Evolutionary conservation across 2,888 invertebrate genomes (phyloP), one percentile per base, ranked within the genome.

Genomic region (Aelia acuminata): DNA sequence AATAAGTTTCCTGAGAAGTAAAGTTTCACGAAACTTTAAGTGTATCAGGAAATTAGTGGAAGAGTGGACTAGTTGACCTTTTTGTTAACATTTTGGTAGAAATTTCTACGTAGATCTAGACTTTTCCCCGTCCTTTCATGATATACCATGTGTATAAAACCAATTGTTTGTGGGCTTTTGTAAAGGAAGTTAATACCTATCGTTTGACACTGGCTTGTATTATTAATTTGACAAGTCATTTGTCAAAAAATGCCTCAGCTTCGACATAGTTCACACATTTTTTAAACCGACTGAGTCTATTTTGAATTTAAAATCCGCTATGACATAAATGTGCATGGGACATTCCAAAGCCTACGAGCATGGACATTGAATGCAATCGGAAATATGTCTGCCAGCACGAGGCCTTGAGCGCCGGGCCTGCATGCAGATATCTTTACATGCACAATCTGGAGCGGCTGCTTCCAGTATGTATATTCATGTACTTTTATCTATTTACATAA

Each of bases 401-500:
- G 80, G 13, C 80, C 80, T 80, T 80, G 80, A 15, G 3, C 11
- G 80, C 43, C 80, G 80, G 22, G 43, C 43, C 80, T 75, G 20
- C 7, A n/a, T 26, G 22, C 18, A 3, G 15, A 35, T 75, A 43
- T 75, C 22, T 22, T 43, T 80, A 80, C 80, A 43, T 80, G 7
- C 57, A 26, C 26, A 15, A 57, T 57, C 57, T 57, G 15, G 57
- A 57, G 26, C 80, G 1, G 11, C 80, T 80, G 43, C 43, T n/a
- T 80, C 43, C 15, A 2, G 22, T 80, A 80, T 43, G 80, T 80
- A n/a, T 80, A 43, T 80, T 43, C 43, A 80, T 47, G 80, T 43
- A 3, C 80, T n/a, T 15, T 80, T 70, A 70, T 70, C 63, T 70
- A 70, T 70, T 70, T 70, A 70, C 63, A 70, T 70, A 70, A 70